Evolutionary conservation across 2,888 invertebrate species (phyloP), one percentile per base, ranked within the genome.

Genomic region (Ochropleura plecta): DNA sequence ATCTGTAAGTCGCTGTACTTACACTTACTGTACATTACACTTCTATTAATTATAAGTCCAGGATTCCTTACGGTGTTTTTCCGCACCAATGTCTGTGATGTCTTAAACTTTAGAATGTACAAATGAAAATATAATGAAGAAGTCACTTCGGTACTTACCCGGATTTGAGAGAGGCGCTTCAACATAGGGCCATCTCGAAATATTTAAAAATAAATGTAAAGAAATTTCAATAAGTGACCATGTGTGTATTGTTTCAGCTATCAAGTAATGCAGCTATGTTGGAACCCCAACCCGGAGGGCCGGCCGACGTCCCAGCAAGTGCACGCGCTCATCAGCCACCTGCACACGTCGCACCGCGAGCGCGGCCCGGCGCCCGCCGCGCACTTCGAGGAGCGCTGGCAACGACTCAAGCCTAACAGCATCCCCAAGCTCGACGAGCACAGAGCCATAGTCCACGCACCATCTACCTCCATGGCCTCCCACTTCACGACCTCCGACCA

Each of bases 211-310:
- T 30, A 2, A 30, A 30, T 30, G 1, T 30, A 30, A n/a, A 30
- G 30, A 30, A 30, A 30, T 30, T 30, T 30, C 30, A 30, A 30
- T 30, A 30, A 30, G 1, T 30, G 30, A 30, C n/a, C n/a, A 18
- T 9, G n/a, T 14, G 7, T 65, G 0, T 57, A 59, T 76, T 79
- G 76, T 69, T 70, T 8, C 44, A 98, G 98, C 87, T 97, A 97
- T 92, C 97, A 97, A 93, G 95, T 98, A 81, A 98, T 98, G 97
- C 97, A 97, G 90, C 95, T 97, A 70, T 98, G 98, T 91, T 98
- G 98, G 98, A 94, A 96, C 74, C 79, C 88, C 0, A 84, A 86
- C 63, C 92, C 94, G 0, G 89, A 88, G 7, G 85, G 82, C 6
- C 93, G 96, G 8, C 95, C 95, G 3, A 90, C 93, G 1, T 88